Base-by-base conservation (phyloP, 2,113 vertebrate species). In the Marmota flaviventris region DNA sequence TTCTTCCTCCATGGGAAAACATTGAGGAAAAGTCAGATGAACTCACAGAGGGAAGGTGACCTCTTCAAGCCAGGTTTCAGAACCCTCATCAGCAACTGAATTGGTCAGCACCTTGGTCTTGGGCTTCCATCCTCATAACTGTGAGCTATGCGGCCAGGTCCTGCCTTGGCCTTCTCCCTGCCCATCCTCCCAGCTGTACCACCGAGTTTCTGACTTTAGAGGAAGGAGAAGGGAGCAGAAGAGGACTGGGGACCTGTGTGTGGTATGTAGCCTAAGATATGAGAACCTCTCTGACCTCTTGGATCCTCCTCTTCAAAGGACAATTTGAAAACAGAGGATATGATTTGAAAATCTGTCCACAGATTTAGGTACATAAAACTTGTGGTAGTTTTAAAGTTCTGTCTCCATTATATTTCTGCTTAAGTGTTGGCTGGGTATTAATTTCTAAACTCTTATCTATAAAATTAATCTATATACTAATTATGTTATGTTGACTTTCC, bases 371-470 rank as follows among this genome's bases (percentile, higher is more conserved):
- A 37, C 8, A 79, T 45, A 83, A 78, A 51, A 67, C 20, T n/a
- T 73, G 4, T 86, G 14, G 29, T 86, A 24, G 89, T 86, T 84
- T 65, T 39, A 29, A 93, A 73, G 27, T 37, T 86, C 56, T 91
- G 45, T 4, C 0, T 78, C 12, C 58, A 9, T 85, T 92, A 10
- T 86, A 42, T 27, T 45, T 89, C 53, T 77, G 39, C 34, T 72
- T 56, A 90, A 83, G 69, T 78, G 45, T 63, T 88, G 32, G 29
- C 17, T 79, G 63, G 72, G 27, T 92, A 79, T 27, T 92, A 75
- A 67, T 82, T 67, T 94, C 16, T 82, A 77, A 87, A 91, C 8
- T 56, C 61, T 77, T 34, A 39, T n/a, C 69, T 76, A 39, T 75
- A 77, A 92, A 92, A 92, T 92, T 92, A 16, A 70, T 83, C 51